phyloP scores from a whole-genome alignment of 2,113 vertebrate genomes.

The Speoplatyrhinus poulsoni region DNA sequence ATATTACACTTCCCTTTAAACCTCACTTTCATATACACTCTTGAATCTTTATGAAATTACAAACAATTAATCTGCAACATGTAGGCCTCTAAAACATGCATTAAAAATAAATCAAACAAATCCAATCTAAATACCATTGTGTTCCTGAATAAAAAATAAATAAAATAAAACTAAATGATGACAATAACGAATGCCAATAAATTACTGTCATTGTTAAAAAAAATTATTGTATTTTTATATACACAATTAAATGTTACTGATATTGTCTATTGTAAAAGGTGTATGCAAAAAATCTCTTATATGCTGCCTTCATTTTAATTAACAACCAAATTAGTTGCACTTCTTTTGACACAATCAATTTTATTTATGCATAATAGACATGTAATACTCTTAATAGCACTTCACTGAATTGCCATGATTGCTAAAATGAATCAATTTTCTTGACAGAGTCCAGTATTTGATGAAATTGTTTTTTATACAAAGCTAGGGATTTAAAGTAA shows the following conservation, averaged over 20 bases:
- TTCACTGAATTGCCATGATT: slow-evolving; percentile 98
- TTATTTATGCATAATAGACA: slow-evolving; percentile 95
- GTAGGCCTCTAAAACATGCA: no score
- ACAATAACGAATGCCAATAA: no score
- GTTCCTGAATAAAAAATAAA: no score
- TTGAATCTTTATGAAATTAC: no score
- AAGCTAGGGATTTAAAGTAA: slow-evolving; percentile 92
- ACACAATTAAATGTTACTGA: not conserved
- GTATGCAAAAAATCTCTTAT: not conserved
- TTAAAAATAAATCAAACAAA: no score
- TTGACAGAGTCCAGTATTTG: slow-evolving; percentile 88
- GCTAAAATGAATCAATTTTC: slow-evolving; percentile 97
- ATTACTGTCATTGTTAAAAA: not conserved
- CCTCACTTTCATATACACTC: slow-evolving; percentile 23
- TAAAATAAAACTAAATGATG: no score
- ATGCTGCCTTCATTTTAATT: slow-evolving; percentile 26
- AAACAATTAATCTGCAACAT: no score
- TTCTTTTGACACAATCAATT: slow-evolving; percentile 85
- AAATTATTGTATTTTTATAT: not conserved
- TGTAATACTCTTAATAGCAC: slow-evolving; percentile 98
- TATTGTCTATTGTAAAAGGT: not conserved
- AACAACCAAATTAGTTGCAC: slow-evolving; percentile 38
- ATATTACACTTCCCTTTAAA: slow-evolving; percentile 78
- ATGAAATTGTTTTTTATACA: slow-evolving; percentile 99
- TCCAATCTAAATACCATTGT: no score